Evolutionary conservation across 2,113 vertebrate genomes (phyloP), one percentile per base, ranked within the genome.

Genomic region (Myotis brandtii): DNA sequence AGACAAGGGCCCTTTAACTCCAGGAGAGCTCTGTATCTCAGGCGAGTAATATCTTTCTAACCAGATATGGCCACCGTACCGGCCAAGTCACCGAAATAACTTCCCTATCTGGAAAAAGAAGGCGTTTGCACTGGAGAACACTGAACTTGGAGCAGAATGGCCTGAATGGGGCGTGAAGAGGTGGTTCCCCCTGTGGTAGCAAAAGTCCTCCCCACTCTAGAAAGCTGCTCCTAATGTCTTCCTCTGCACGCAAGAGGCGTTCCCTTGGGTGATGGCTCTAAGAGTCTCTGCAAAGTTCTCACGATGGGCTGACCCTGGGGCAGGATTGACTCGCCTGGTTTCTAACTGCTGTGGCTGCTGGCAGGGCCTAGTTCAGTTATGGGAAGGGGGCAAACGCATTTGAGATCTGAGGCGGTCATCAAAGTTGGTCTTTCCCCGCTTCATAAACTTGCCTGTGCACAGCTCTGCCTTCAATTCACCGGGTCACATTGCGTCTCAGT

Each of bases 161-260:
- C 43, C 34, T 0, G 0, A 21, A 64, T 5, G 10, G 2, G 10
- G 2, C 4, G 10, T 73, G 5, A 25, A 23, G 54, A 62, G 30
- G 13, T 6, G 32, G 18, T 32, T 17, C 64, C 32, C 37, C 46
- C 64, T 3, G 0, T 12, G 9, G 21, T 4, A 21, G 32, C 76
- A 52, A 50, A 85, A 59, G 4, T 48, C 30, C 40, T 83, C 56
- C 23, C 72, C 16, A 11, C 48, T 20, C 23, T 81, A 34, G n/a
- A 70, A 66, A 72, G 40, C 27, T 18, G n/a, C 4, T 85, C n/a
- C 11, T 66, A 4, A 56, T 77, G n/a, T 66, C 77, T n/a, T 83
- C 76, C 76, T 50, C 52, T 70, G 12, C 1, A 32, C 10, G 2
- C 18, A 10, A 30, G 13, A 32, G 46, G 18, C 46, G 13, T 69